phyloP scores from a whole-genome alignment of 2,113 vertebrate genomes.

The Nothocercus nigrocapillus region DNA sequence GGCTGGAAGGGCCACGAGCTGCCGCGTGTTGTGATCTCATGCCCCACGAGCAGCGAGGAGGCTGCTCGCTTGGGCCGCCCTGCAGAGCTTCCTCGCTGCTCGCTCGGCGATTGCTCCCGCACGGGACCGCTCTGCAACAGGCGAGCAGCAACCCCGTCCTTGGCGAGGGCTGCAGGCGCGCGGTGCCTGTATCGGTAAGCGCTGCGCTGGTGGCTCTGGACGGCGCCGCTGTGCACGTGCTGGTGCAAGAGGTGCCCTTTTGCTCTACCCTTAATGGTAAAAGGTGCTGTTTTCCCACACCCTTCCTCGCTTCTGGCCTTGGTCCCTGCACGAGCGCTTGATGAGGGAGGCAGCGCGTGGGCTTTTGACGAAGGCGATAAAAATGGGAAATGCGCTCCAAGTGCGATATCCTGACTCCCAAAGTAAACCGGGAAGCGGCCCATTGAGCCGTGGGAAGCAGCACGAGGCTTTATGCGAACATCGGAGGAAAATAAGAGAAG shows the following conservation, averaged over 20 bases:
- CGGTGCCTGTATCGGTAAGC: neutral
- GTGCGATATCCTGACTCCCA: neutral
- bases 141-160: neutral
- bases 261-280: neutral
- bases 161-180: fast-evolving
- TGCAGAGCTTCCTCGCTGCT: no score
- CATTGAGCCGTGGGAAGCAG: neutral
- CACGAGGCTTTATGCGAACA: neutral
- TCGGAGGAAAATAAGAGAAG: neutral
- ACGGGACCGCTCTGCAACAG: neutral
- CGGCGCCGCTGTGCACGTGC: neutral
- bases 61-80: neutral
- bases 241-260: neutral
- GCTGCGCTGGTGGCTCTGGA: neutral
- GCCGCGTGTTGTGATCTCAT: no score
- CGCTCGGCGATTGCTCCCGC: neutral
- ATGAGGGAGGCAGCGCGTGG: neutral
- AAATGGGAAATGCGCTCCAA: neutral
- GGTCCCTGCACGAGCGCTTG: fast-evolving
- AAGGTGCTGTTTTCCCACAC: neutral
- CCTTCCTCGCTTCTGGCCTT: neutral
- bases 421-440: neutral
- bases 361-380: neutral
- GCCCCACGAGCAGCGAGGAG: neutral
- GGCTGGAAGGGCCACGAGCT: neutral